Base-by-base conservation (phyloP, 2,113 vertebrate species). In the Leuciscus idus region DNA sequence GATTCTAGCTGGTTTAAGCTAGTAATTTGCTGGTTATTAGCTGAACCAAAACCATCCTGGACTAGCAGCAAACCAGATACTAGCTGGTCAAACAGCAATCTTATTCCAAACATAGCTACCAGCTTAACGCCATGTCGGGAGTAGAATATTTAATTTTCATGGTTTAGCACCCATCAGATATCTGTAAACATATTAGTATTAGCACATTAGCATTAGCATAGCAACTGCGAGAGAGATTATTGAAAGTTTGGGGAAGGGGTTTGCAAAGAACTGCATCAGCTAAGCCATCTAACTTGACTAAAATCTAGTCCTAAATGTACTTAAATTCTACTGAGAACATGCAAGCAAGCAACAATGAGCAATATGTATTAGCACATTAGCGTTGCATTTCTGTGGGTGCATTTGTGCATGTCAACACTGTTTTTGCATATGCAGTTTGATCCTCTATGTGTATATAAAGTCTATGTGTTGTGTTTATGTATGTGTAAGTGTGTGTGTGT, bases 281-380 rank as follows among this genome's bases (percentile, higher is more conserved):
- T 64, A 64, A 81, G 59, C 59, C 39, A 64, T 28, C n/a, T 46
- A 81, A 82, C 28, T 52, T n/a, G 1, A 52, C 33, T 52, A 52
- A 50, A 68, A n/a, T 28, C 26, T 19, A 50, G 12, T 30, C 59
- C 15, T 59, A 10, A 26, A 55, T 33, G 26, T 17, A 48, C 61
- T 66, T 80, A 82, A 11, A 52, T 12, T 89, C 55, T 72, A 83
- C 62, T 90, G 61, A 89, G 91, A 91, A 92, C 96, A 95, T 95
- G 93, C 87, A 96, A 94, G 95, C 95, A 96, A 96, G 94, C 94
- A 93, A 76, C 92, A 92, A 62, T 50, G 43, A 82, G 61, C 80
- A 68, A 66, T 30, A 30, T 48, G n/a, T 48, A 30, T 66, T 28
- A 66, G 78, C 62, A 82, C 26, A 82, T 82, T 81, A 81, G 72